Conservation (phyloP, 2,113 vertebrate species). For the Recurvirostra avosetta region DNA sequence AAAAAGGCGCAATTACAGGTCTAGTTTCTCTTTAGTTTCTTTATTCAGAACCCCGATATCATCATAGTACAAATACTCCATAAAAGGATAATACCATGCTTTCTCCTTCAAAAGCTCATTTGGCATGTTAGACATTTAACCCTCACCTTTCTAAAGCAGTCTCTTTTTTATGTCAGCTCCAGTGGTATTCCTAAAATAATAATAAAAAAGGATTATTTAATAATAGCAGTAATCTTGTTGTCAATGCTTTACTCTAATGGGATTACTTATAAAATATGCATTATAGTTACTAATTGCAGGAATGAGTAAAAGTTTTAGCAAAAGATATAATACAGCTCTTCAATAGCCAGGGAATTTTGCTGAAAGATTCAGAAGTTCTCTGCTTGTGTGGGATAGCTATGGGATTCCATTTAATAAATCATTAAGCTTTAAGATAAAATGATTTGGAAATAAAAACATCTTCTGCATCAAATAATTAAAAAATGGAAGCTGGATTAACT, state of each 20-base stretch:
- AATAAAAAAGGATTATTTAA: not conserved
- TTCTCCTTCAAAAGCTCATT: not conserved
- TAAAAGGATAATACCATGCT: not conserved
- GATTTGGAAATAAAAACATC: not conserved
- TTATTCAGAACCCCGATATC: accelerated
- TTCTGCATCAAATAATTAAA: not conserved
- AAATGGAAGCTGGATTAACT: not conserved
- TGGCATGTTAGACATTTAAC: not conserved
- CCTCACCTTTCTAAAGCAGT: not conserved
- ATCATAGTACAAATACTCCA: not conserved
- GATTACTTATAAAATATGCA: not conserved
- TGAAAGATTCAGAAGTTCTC: not conserved
- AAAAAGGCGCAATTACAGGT: not conserved
- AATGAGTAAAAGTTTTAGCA: not conserved
- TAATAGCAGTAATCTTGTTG: not conserved
- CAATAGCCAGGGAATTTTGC: not conserved
- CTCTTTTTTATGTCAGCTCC: not conserved
- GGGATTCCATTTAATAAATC: not conserved
- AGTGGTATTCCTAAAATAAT: not conserved
- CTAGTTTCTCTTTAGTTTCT: not conserved
- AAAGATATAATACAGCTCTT: not conserved
- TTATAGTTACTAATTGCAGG: not conserved
- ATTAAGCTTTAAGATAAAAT: not conserved
- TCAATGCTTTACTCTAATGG: not conserved
- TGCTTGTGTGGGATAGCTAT: not conserved